Conservation (phyloP, 1,140 invertebrate genomes). For the Magallana ariakensis region DNA sequence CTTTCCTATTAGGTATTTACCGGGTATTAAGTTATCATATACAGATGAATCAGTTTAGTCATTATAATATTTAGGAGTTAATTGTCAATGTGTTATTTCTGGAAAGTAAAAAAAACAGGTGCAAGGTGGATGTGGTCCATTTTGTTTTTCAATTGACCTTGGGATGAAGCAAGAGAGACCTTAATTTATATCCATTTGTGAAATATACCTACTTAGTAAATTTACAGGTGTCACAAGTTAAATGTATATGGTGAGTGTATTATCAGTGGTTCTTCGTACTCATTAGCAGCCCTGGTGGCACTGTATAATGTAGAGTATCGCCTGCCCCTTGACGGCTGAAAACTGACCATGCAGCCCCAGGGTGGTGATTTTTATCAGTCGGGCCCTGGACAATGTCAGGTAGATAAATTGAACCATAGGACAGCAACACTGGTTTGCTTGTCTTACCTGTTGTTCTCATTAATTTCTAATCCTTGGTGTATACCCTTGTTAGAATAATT, state of each 20-base stretch:
- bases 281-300: background rate
- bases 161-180: background rate
- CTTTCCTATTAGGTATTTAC: background rate
- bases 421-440: background rate
- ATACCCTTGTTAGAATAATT: conserved; percentile 25
- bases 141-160: conserved; percentile 6
- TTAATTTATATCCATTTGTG: background rate
- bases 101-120: too few relatives aligned
- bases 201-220: background rate
- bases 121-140: background rate
- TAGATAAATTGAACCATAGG: conserved; percentile 19
- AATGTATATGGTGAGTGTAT: background rate
- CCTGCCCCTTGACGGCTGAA: background rate
- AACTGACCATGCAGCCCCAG: conserved; percentile 6
- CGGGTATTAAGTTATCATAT: background rate
- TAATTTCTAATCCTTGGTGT: background rate
- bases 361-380: conserved; percentile 25
- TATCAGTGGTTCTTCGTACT: background rate
- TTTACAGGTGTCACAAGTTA: conserved; percentile 11
- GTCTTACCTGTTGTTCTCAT: background rate
- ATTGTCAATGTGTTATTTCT: too few relatives aligned
- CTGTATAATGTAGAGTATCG: background rate
- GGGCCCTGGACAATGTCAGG: background rate
- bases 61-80: too few relatives aligned
- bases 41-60: background rate